Percentiles rank a stretch among this genome's conserved stretches.
Evolutionary conservation across 2,888 invertebrate species (phyloP).

Genomic region (Alloscopus bannaensis): DNA sequence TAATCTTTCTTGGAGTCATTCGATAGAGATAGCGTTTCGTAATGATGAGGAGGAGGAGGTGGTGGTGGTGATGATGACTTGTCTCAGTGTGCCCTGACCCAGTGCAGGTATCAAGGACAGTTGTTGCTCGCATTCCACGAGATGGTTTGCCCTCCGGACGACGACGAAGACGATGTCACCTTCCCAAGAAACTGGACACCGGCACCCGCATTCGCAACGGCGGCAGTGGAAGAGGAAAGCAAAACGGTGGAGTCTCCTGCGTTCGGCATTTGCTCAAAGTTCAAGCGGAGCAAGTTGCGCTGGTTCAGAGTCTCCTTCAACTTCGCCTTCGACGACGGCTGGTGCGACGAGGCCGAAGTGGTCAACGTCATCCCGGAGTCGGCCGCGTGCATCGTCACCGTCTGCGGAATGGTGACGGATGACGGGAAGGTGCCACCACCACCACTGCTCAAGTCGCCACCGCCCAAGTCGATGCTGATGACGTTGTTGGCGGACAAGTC

Average conservation of each 20-base stretch:
- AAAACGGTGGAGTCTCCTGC: constrained; percentile 51
- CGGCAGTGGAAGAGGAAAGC: constrained; percentile 50
- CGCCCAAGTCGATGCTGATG: constrained; percentile 61
- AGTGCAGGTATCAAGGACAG: too few relatives aligned
- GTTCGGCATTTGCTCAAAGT: constrained; percentile 62
- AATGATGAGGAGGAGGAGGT: too few relatives aligned
- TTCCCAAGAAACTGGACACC: constrained; percentile 53
- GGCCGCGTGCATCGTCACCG: constrained; percentile 28
- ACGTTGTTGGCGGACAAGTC: constrained; percentile 36
- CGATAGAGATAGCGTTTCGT: too few relatives aligned
- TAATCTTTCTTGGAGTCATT: too few relatives aligned
- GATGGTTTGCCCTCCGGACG: constrained; percentile 20
- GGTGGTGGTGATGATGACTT: too few relatives aligned
- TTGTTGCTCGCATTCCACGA: constrained; percentile 43
- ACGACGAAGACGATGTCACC: constrained; percentile 10
- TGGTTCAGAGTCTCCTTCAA: constrained; percentile 63
- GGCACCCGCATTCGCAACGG: constrained; percentile 18
- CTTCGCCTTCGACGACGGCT: constrained; percentile 43
- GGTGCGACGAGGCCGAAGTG: background rate
- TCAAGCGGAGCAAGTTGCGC: constrained; percentile 56
- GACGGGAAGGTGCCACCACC: constrained; percentile 30
- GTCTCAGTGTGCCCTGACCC: too few relatives aligned
- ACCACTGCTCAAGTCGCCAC: too few relatives aligned
- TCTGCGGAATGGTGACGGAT: constrained; percentile 12
- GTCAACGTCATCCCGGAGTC: background rate